Evolutionary conservation across 2,888 invertebrate genomes (phyloP).

Genomic region (Dermolepida albohirtum): DNA sequence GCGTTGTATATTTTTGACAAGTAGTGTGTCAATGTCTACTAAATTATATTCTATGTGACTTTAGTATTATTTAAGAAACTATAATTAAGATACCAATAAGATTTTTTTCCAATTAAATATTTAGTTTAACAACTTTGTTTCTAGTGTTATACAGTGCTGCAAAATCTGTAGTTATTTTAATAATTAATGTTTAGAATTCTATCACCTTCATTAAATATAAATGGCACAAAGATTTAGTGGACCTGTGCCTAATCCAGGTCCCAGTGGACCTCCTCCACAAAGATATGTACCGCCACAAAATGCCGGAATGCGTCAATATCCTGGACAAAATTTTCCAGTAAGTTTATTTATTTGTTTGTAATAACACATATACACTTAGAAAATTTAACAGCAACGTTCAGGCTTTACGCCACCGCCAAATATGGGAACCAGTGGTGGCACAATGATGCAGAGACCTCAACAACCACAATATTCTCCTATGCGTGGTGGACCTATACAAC

Average conservation of each 20-base stretch:
- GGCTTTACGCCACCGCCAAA: conserved; percentile 77
- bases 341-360: conserved; percentile 55
- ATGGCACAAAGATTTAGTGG: conserved; percentile 72
- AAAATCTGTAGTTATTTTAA: too few species aligned
- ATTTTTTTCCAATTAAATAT: too few species aligned
- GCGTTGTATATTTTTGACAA: too few species aligned
- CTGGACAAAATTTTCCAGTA: conserved; percentile 82
- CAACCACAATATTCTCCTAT: conserved; percentile 71
- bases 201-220: background rate
- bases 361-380: conserved; percentile 3
- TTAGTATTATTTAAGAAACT: too few species aligned
- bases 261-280: conserved; percentile 69
- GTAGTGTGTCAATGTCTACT: too few species aligned
- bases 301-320: conserved; percentile 76
- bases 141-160: too few species aligned
- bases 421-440: conserved; percentile 67
- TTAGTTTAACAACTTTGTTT: too few species aligned
- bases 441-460: conserved; percentile 72
- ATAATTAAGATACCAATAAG: too few species aligned
- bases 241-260: conserved; percentile 67
- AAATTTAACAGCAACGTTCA: conserved; percentile 68
- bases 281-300: conserved; percentile 74
- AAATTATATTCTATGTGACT: too few species aligned
- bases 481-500: conserved; percentile 71
- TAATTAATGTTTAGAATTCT: too few species aligned